Conservation (phyloP, 2,888 invertebrate species). For the Branchellion lobata region DNA sequence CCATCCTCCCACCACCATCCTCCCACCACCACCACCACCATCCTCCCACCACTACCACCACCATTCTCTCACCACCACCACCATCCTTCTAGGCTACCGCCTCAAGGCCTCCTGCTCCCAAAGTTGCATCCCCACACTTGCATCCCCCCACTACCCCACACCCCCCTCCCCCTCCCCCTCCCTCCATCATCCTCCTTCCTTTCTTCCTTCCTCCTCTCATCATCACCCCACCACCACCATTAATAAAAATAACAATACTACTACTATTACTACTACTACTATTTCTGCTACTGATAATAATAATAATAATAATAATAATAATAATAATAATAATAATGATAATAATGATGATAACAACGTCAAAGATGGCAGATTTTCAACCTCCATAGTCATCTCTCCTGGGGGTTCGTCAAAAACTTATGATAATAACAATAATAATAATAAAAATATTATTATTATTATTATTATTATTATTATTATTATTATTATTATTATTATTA, state of each 20-base stretch:
- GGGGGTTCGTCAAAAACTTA: neutral
- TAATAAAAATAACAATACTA: too few species aligned
- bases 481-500: conserved; percentile 3
- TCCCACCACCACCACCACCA: too few species aligned
- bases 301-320: conserved; percentile 2
- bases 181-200: too few species aligned
- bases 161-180: too few species aligned
- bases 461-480: neutral
- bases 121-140: conserved; percentile 8
- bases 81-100: conserved; percentile 13
- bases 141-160: too few species aligned
- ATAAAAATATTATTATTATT: too few species aligned
- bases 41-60: too few species aligned
- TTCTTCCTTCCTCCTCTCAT: too few species aligned
- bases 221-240: too few species aligned
- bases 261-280: neutral
- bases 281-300: neutral
- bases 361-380: neutral
- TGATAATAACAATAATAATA: too few species aligned
- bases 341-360: neutral
- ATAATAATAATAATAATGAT: neutral
- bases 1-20: too few species aligned
- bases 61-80: too few species aligned
- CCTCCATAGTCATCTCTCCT: neutral
- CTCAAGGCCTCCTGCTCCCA: conserved; percentile 31